phyloP scores from a whole-genome alignment of 2,113 vertebrate genomes.

The Oxygymnocypris stewartii region DNA sequence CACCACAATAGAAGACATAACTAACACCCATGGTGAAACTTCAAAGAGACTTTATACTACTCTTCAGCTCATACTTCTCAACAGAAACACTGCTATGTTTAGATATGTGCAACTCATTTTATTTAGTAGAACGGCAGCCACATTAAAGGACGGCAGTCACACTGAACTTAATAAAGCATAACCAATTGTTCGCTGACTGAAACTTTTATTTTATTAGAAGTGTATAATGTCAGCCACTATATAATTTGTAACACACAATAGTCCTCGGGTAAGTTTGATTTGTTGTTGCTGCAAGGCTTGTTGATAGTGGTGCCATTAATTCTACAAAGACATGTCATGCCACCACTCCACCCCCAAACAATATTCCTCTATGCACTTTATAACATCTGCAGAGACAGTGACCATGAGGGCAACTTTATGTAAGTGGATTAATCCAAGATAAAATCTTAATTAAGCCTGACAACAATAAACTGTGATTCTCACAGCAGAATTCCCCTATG shows the following conservation, averaged over 20 bases:
- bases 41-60: slow-evolving; percentile 49
- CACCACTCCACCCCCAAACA: not conserved
- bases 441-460: slow-evolving; percentile 72
- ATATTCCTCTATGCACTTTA: not conserved
- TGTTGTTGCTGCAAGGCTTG: not conserved
- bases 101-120: slow-evolving; percentile 20
- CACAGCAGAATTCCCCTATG: slow-evolving; percentile 61
- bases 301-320: not conserved
- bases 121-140: slow-evolving; percentile 36
- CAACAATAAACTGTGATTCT: slow-evolving; percentile 59
- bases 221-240: slow-evolving; percentile 23
- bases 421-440: slow-evolving; percentile 64
- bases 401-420: slow-evolving; percentile 39
- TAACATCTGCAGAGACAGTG: slow-evolving; percentile 51
- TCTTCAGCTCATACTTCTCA: slow-evolving; percentile 7
- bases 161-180: slow-evolving; percentile 41
- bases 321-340: slow-evolving; percentile 26
- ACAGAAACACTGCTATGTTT: slow-evolving; percentile 29
- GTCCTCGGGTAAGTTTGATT: slow-evolving; percentile 16
- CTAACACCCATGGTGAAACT: slow-evolving; percentile 49
- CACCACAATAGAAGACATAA: slow-evolving; percentile 42
- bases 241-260: slow-evolving; percentile 21
- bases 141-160: slow-evolving; percentile 41
- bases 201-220: slow-evolving; percentile 39
- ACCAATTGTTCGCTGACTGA: slow-evolving; percentile 25